Evolutionary conservation across 2,888 invertebrate genomes (phyloP), one percentile per base, ranked within the genome.

Genomic region (Emesis furor): DNA sequence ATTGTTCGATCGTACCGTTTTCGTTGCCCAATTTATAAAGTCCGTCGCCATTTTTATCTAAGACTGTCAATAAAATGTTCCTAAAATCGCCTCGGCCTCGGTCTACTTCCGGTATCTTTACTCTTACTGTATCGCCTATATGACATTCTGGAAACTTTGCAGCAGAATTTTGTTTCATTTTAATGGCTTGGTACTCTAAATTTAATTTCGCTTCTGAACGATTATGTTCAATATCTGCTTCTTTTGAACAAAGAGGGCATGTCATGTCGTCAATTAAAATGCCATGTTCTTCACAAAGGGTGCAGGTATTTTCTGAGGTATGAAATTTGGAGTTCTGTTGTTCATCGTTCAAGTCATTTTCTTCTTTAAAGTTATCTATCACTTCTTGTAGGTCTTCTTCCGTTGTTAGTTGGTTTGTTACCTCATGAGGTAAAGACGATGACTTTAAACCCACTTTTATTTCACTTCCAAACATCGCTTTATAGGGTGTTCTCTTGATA

Each of bases 1-100:
- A 5, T 12, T 65, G 12, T 30, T 24, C 73, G 46, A 72, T 80
- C 72, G 75, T 72, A 35, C 30, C 62, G 12, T 30, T 7, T 30
- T 62, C 30, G 30, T n/a, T 71, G 35, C 37, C 68, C 7, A 68
- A 42, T 42, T 42, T 42, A 42, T 10, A 42, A 42, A 42, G 42
- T 8, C 42, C 42, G 12, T 42, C 42, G 8, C 10, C 10, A 42
- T 42, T 42, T 42, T 42, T 42, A 42, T 42, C 42, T 42, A 42
- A 42, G 42, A 42, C 42, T 42, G 42, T 42, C 42, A 42, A 42
- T 12, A 12, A 42, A 42, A 24, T 24, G 24, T 24, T 24, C 24
- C 24, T 24, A 24, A 24, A 24, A 24, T 24, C 24, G 24, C 24
- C 24, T 24, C 24, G 24, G 24, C 24, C 24, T 24, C 24, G 24